Evolutionary conservation across 2,797 vertebrate genomes (phyloP).

Genomic region (Epinephelus awoara): DNA sequence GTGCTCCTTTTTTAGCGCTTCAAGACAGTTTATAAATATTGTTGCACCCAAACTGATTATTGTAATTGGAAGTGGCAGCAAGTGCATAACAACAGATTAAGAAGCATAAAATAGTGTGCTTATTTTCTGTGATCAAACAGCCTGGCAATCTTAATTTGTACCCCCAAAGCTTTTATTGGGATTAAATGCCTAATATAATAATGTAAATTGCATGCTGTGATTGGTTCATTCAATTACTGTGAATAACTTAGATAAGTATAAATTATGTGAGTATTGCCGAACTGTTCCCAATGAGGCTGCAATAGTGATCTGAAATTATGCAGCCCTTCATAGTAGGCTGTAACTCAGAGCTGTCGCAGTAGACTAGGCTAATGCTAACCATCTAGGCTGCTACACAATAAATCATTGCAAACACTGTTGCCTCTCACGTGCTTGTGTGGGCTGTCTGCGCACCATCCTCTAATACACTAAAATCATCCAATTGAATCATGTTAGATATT

Average conservation of each 20-base stretch:
- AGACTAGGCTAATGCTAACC: conserved; percentile 53
- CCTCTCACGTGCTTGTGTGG: conserved; percentile 49
- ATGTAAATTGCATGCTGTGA: background rate
- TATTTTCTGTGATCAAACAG: background rate
- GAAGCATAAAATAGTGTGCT: background rate
- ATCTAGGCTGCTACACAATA: conserved; percentile 39
- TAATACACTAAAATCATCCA: conserved; percentile 32
- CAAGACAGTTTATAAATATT: background rate
- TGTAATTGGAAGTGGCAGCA: background rate
- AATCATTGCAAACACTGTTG: conserved; percentile 17
- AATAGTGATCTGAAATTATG: conserved; percentile 44
- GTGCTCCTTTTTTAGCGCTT: background rate
- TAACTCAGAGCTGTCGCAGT: conserved; percentile 32
- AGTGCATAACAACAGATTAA: background rate
- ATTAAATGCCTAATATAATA: background rate
- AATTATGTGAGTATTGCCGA: background rate
- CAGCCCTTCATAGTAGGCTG: conserved; percentile 40
- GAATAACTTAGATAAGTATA: background rate
- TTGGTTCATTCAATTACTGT: conserved; percentile 1
- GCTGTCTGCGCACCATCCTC: conserved; percentile 33
- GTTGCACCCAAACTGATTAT: background rate
- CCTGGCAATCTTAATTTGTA: background rate
- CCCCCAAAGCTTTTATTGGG: background rate
- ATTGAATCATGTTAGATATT: background rate
- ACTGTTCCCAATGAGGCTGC: conserved; percentile 8